Conservation (phyloP, 2,113 vertebrate genomes). For the Ascaphus truei region DNA sequence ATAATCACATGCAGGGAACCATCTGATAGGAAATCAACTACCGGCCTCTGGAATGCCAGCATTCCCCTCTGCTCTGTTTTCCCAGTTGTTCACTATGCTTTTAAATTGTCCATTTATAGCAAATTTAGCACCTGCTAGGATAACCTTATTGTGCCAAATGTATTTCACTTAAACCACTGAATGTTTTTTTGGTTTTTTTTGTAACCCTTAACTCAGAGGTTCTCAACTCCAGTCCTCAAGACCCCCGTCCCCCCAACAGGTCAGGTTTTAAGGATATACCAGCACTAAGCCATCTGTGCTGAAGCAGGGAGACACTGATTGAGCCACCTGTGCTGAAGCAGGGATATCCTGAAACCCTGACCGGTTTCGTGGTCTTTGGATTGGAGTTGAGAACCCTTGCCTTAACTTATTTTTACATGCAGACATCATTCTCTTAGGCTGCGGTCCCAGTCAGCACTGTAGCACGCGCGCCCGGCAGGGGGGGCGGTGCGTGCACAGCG, state of each 20-base stretch:
- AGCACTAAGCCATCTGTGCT: conserved; percentile 41
- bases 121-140: conserved; percentile 65
- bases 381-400: conserved; percentile 17
- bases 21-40: conserved; percentile 44
- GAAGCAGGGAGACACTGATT: too few species aligned
- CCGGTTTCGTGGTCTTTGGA: too few species aligned
- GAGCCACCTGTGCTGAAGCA: too few species aligned
- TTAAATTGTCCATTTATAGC: conserved; percentile 74
- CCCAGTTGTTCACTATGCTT: conserved; percentile 74
- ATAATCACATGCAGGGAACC: conserved; percentile 17
- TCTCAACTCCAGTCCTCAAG: too few species aligned
- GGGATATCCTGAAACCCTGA: too few species aligned
- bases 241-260: too few species aligned
- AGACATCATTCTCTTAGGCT: too few species aligned
- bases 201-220: conserved; percentile 8
- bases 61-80: conserved; percentile 55
- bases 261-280: too few species aligned
- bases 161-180: conserved; percentile 34
- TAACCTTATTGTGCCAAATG: conserved; percentile 60
- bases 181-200: background rate
- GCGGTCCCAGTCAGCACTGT: too few species aligned
- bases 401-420: too few species aligned
- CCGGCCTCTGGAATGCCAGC: conserved; percentile 50
- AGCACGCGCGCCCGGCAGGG: too few species aligned
- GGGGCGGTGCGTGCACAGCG: too few species aligned